Base-by-base conservation (phyloP, 2,888 invertebrate genomes). In the Caenorhabditis sulstoni region DNA sequence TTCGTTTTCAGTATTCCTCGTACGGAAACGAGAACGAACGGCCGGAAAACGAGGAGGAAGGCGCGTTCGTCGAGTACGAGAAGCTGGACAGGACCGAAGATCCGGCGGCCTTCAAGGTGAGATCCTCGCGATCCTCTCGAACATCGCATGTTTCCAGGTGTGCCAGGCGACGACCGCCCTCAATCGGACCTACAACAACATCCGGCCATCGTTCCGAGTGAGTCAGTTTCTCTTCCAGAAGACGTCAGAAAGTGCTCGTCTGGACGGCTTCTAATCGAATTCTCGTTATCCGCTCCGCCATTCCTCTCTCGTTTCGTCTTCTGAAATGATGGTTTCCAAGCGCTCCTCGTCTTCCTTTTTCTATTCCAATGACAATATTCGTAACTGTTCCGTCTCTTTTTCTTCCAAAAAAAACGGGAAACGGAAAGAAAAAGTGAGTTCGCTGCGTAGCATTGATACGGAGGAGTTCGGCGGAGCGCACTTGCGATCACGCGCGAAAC, bases 61-160 rank as follows among this genome's bases (percentile, higher is more conserved):
- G 87, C 41, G 85, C 85, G 16, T 78, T 87, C 18, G 81, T 87
- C 12, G 87, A 87, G 62, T 87, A 87, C 58, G 85, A 86, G 47
- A 80, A 80, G 35, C 61, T 85, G 18, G 85, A 85, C 44, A 81
- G 79, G 47, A 78, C 66, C 7, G 78, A 71, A 16, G 66, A 73
- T 67, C 71, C 71, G 22, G 71, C 78, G 7, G 55, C 65, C 1
- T 71, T 37, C 29, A 71, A 71, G 61, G 71, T 71, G 12, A 39
- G 61, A 41, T 50, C 39, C 44, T 11, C 22, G 11, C 49, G 29
- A 16, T 47, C n/a, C n/a, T n/a, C n/a, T n/a, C n/a, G n/a, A n/a
- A n/a, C n/a, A n/a, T n/a, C n/a, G n/a, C n/a, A n/a, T n/a, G n/a
- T n/a, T n/a, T 53, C 11, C 62, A 67, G 62, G 73, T 67, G 49